phyloP scores from a whole-genome alignment of 1,140 invertebrate species.

The Camponotus pennsylvanicus region DNA sequence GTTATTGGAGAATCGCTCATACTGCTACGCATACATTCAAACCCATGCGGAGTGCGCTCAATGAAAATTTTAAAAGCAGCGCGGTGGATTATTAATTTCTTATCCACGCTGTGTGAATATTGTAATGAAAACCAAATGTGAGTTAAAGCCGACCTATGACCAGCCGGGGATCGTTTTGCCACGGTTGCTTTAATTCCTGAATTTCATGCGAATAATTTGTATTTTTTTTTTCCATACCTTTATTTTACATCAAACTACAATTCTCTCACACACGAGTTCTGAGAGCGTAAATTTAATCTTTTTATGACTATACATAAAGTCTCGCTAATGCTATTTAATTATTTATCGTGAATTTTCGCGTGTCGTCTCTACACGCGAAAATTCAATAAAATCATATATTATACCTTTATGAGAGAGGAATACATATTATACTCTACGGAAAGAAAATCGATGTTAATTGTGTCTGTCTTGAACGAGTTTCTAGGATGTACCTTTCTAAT shows the following conservation, averaged over 20 bases:
- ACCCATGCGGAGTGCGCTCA: not conserved
- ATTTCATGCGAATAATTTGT: constrained; percentile 23
- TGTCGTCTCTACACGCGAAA: too few relatives aligned
- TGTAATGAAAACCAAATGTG: constrained; percentile 37
- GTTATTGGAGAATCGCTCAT: constrained; percentile 31
- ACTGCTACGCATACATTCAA: not conserved
- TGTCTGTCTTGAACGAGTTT: not conserved
- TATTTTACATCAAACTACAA: not conserved
- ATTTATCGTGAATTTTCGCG: not conserved
- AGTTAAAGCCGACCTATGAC: constrained; percentile 31
- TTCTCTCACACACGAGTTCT: not conserved
- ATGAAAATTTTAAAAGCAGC: constrained; percentile 52
- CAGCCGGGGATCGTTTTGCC: not conserved
- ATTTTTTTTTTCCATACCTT: not conserved
- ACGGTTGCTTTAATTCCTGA: not conserved
- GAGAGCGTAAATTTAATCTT: not conserved
- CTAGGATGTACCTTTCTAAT: constrained; percentile 25
- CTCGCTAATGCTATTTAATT: not conserved
- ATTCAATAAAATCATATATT: not conserved
- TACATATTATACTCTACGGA: not conserved
- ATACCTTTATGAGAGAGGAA: not conserved
- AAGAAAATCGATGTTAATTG: constrained; percentile 1
- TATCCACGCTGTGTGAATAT: constrained; percentile 43
- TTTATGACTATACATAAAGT: not conserved
- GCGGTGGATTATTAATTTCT: constrained; percentile 55